Base-by-base conservation (phyloP, 1,140 invertebrate species). In the Asobara japonica region DNA sequence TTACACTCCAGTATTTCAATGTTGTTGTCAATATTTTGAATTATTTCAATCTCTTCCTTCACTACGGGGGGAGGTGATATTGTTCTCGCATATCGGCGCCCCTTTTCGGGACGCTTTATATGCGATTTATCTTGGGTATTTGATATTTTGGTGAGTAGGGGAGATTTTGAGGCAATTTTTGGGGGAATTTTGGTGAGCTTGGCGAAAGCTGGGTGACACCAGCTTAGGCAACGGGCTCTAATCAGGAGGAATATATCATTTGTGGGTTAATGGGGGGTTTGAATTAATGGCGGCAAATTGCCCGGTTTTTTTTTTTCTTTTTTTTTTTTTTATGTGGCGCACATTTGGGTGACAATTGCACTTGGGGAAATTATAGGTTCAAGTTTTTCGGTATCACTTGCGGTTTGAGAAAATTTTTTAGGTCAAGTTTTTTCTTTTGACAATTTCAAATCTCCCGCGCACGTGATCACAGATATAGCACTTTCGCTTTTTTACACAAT, bases 1-100 rank as follows among this genome's bases (percentile, higher is more conserved):
- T 88, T 82, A 84, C 85, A 82, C 86, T 88, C 86, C 85, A 86
- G 85, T 86, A 85, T 88, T 84, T 80, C 77, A 30, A 62, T 62
- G 25, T 62, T 62, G 13, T 56, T 56, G 22, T 56, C 51, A 25
- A 56, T 56, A 56, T 56, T 56, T 27, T 56, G 51, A 27, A 56
- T 56, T 18, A 56, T 56, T 56, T 56, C 51, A 25, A 56, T 56
- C 22, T 56, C 51, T 64, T 78, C 33, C 6, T 72, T 38, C 18
- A 72, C 71, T 41, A 56, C 22, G 51, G 41, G 31, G 31, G n/a
- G 65, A 48, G 20, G 51, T 61, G 64, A 72, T 72, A 65, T 74
- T 76, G 73, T 66, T 51, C 56, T 68, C 72, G n/a, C 84, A 84
- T 85, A 83, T 82, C 83, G 82, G 75, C 69, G 69, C 65, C 69